phyloP scores from a whole-genome alignment of 2,888 invertebrate genomes.

The Melikaiella ostensackeni region DNA sequence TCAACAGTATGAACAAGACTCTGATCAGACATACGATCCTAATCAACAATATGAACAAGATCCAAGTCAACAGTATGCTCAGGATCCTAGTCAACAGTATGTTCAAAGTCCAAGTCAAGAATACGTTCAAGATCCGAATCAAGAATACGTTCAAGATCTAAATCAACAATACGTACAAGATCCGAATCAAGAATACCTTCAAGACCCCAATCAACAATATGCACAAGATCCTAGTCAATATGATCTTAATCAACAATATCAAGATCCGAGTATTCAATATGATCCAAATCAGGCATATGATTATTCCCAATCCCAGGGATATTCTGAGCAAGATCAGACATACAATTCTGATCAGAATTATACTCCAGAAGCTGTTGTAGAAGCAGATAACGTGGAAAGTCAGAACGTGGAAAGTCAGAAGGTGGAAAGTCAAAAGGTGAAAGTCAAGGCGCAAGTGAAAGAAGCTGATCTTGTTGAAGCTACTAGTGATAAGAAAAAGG shows the following conservation, averaged over 20 bases:
- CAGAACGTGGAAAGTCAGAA: background rate
- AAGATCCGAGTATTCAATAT: constrained; percentile 48
- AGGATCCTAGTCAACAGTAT: constrained; percentile 42
- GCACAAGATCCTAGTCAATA: constrained; percentile 49
- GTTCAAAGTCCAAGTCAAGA: constrained; percentile 3
- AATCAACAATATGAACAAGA: constrained; percentile 50
- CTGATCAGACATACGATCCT: constrained; percentile 40
- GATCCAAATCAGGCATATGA: constrained; percentile 51
- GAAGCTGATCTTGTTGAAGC: constrained; percentile 42
- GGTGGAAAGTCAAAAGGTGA: background rate
- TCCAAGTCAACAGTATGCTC: constrained; percentile 44
- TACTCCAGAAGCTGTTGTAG: background rate
- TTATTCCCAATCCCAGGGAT: constrained; percentile 55
- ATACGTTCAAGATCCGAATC: constrained; percentile 45
- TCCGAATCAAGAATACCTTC: constrained; percentile 16
- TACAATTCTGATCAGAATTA: constrained; percentile 53
- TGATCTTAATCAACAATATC: constrained; percentile 46
- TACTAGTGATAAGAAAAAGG: constrained; percentile 62
- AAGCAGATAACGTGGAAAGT: background rate
- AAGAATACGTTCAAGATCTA: constrained; percentile 45
- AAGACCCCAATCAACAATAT: constrained; percentile 46
- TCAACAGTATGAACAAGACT: constrained; percentile 56
- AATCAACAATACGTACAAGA: constrained; percentile 40
- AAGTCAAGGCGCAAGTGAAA: constrained; percentile 40
- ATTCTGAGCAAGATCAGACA: constrained; percentile 40